Evolutionary conservation across 2,797 vertebrate genomes (phyloP).

Genomic region (Poecilia gillii): DNA sequence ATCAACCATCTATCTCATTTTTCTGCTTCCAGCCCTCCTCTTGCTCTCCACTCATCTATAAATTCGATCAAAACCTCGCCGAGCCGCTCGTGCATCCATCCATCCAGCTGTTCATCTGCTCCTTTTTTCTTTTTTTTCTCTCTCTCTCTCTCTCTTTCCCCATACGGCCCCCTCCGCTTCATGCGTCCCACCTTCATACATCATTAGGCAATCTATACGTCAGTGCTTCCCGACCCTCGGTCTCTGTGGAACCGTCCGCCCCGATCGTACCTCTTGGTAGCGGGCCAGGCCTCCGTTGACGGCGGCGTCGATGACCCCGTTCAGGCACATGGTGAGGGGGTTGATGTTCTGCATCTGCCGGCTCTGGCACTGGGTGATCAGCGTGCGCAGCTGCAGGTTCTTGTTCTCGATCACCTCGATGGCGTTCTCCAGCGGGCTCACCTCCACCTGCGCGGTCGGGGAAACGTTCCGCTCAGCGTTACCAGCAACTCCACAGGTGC

Average conservation of each 20-base stretch:
- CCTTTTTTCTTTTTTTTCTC: slow-evolving; percentile 20
- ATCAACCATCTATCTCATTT: slow-evolving; percentile 46
- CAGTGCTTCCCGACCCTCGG: slow-evolving; percentile 36
- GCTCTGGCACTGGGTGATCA: slow-evolving; percentile 95
- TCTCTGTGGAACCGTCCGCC: slow-evolving; percentile 45
- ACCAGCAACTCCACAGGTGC: not conserved
- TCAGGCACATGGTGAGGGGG: slow-evolving; percentile 98
- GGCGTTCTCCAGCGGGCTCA: slow-evolving; percentile 97
- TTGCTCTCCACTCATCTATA: slow-evolving; percentile 36
- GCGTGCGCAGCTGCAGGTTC: slow-evolving; percentile 92
- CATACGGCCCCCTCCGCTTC: slow-evolving; percentile 44
- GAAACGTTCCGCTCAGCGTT: not conserved
- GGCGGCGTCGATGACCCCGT: slow-evolving; percentile 96
- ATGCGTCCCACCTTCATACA: slow-evolving; percentile 65
- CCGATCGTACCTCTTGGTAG: slow-evolving; percentile 91
- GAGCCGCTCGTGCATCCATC: slow-evolving; percentile 40
- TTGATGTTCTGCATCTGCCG: slow-evolving; percentile 98
- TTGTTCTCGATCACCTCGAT: slow-evolving; percentile 98
- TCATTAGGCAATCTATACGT: slow-evolving; percentile 67
- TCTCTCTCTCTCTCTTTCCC: not conserved
- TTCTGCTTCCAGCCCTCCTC: slow-evolving; percentile 19
- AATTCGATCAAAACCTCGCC: slow-evolving; percentile 43
- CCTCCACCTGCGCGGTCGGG: slow-evolving; percentile 86
- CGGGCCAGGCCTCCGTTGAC: slow-evolving; percentile 97
- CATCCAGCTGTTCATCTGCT: slow-evolving; percentile 47